Evolutionary conservation across 2,888 invertebrate species (phyloP).

Genomic region (Bhutanitis thaidina): DNA sequence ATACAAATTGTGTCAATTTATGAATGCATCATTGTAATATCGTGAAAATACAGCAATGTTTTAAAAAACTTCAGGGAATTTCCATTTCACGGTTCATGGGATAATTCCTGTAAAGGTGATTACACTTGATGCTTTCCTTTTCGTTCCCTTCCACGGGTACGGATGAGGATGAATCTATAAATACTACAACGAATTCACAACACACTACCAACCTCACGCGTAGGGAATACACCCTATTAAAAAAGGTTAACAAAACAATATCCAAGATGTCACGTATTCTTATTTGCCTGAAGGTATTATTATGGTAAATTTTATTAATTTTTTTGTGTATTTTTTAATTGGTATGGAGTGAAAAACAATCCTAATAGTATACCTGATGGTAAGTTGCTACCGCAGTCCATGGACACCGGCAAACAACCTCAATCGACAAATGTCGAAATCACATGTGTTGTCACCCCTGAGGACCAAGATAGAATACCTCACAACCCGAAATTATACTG

Average conservation of each 20-base stretch:
- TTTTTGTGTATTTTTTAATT: too few relatives aligned
- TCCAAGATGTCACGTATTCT: not conserved
- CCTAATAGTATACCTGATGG: too few relatives aligned
- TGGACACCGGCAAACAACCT: too few relatives aligned
- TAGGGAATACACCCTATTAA: conserved; percentile 5
- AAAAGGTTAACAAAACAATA: conserved; percentile 7
- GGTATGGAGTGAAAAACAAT: too few relatives aligned
- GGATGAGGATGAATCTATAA: conserved; percentile 1
- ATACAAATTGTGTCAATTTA: too few relatives aligned
- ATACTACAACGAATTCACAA: conserved; percentile 8
- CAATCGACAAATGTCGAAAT: too few relatives aligned
- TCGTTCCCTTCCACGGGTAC: conserved; percentile 1
- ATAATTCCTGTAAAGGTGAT: not conserved
- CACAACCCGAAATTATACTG: too few relatives aligned
- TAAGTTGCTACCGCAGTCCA: too few relatives aligned
- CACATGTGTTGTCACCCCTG: too few relatives aligned
- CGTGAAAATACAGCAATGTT: not conserved
- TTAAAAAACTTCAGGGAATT: not conserved
- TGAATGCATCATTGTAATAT: too few relatives aligned
- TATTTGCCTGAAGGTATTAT: not conserved
- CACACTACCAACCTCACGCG: not conserved
- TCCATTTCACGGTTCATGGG: not conserved
- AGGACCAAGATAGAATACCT: too few relatives aligned
- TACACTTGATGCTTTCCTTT: conserved; percentile 3
- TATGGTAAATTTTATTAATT: too few relatives aligned